Base-by-base conservation (phyloP, 2,888 invertebrate species). In the Caenorhabditis uteleia region DNA sequence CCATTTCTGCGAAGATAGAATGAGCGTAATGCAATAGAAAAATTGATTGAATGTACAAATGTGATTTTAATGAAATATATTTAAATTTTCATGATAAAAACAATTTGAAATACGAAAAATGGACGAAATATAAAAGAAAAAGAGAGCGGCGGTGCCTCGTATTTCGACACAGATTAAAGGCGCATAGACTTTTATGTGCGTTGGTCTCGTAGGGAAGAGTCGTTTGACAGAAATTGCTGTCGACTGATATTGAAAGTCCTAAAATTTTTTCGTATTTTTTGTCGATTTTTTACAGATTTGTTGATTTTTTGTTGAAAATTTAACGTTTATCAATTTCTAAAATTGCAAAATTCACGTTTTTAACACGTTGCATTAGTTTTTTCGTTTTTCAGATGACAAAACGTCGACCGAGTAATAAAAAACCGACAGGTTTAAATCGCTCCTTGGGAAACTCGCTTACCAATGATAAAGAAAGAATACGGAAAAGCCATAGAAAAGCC, bases 391-490 rank as follows among this genome's bases (percentile, higher is more conserved):
- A 60, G 49, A 81, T 81, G 81, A 81, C 81, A 25, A 79, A 79
- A 70, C 65, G 81, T 18, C 68, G 79, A 21, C 57, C 75, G 8
- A 75, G 69, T 16, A 78, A 80, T 48, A 69, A 70, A 42, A 77
- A 73, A 40, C 81, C 80, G 1, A 68, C 70, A 7, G 80, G 81
- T 6, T 56, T 70, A 49, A 81, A 81, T 67, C 71, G 74, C 57
- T 75, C 77, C 8, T 71, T 81, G 27, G 81, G 80, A 10, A 78
- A 78, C 45, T 67, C 75, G 0, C 72, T 81, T 25, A 67, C 66
- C 31, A 77, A 77, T 38, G 75, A 75, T 21, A 65, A 74, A 0
- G 73, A 77, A 10, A 65, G 50, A 25, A 68, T 54, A 25, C 23
- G 75, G 14, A 66, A 62, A 39, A 62, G 61, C 27, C 72, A 77